A percentile compares a stretch with the other conserved stretches of the same genome.
Evolutionary conservation across 30 jellyfish, hydroid and myxozoan species (phyloP).

Genomic region (Haliclystus octoradiatus): DNA sequence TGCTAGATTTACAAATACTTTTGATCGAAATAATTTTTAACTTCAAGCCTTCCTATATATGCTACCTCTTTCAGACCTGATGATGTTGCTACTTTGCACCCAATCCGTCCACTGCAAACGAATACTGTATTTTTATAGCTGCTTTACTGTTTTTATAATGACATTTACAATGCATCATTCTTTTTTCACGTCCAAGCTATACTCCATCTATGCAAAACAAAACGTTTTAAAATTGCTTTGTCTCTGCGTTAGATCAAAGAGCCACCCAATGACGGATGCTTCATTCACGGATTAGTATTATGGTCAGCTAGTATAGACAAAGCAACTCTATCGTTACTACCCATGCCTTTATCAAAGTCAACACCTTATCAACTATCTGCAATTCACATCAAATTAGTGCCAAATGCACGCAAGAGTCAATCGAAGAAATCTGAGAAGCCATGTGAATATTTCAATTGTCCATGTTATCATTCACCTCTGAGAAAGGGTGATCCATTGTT

Average conservation of each 20-base stretch:
- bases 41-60: too few species aligned
- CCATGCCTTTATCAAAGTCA: slow-evolving; percentile 57
- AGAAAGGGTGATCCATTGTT: slow-evolving; percentile 31
- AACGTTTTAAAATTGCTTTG: too few species aligned
- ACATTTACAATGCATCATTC: too few species aligned
- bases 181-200: too few species aligned
- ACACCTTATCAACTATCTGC: slow-evolving; percentile 68
- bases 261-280: slow-evolving; percentile 76
- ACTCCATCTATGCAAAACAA: too few species aligned
- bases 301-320: slow-evolving; percentile 86
- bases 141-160: too few species aligned
- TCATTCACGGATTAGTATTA: slow-evolving; percentile 44
- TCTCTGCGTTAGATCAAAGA: slow-evolving; percentile 48
- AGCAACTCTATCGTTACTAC: slow-evolving; percentile 57
- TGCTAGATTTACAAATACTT: too few species aligned
- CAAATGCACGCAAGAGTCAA: slow-evolving; percentile 43
- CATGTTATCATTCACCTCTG: slow-evolving; percentile 53
- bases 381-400: slow-evolving; percentile 49
- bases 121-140: too few species aligned
- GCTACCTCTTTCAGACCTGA: too few species aligned
- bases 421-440: slow-evolving; percentile 32
- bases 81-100: too few species aligned
- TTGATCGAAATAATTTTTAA: too few species aligned
- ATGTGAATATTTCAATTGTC: slow-evolving; percentile 36
- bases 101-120: too few species aligned